Conservation (phyloP, 2,113 vertebrate species). For the Lepisosteus oculatus region DNA sequence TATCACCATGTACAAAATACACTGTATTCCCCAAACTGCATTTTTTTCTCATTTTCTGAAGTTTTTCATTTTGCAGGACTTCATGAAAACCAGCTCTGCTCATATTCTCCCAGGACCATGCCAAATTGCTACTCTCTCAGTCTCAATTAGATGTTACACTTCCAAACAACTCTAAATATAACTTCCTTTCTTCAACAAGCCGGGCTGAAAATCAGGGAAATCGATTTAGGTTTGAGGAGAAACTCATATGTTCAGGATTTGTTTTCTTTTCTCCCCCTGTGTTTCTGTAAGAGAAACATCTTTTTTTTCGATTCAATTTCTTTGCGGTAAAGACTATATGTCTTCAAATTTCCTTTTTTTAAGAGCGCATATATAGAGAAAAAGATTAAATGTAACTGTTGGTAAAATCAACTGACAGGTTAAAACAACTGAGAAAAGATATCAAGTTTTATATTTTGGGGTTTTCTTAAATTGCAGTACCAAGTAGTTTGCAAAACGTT, state of each 20-base stretch:
- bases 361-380: too few species aligned
- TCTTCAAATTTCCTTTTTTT: too few species aligned
- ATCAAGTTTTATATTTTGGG: too few species aligned
- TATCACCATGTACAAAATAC: background rate
- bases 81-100: constrained; percentile 1
- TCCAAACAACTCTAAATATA: constrained; percentile 24
- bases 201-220: constrained; percentile 5
- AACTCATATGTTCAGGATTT: background rate
- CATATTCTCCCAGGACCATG: background rate
- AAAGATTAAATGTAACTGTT: too few species aligned
- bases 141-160: constrained; percentile 24
- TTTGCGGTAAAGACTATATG: too few species aligned
- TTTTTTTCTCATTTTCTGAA: background rate
- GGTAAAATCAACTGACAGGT: too few species aligned
- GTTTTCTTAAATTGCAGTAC: too few species aligned
- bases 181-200: constrained; percentile 1
- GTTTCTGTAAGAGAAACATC: too few species aligned
- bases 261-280: too few species aligned
- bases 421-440: too few species aligned
- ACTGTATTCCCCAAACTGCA: background rate
- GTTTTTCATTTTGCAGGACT: background rate
- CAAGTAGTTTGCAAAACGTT: too few species aligned
- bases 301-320: too few species aligned
- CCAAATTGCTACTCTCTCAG: constrained; percentile 8
- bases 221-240: constrained; percentile 10